These are phyloP conservation scores for Ploceus nigricollis DNA, from an alignment of 2,113 vertebrate genomes.

Conservation along the genomic window DNA sequence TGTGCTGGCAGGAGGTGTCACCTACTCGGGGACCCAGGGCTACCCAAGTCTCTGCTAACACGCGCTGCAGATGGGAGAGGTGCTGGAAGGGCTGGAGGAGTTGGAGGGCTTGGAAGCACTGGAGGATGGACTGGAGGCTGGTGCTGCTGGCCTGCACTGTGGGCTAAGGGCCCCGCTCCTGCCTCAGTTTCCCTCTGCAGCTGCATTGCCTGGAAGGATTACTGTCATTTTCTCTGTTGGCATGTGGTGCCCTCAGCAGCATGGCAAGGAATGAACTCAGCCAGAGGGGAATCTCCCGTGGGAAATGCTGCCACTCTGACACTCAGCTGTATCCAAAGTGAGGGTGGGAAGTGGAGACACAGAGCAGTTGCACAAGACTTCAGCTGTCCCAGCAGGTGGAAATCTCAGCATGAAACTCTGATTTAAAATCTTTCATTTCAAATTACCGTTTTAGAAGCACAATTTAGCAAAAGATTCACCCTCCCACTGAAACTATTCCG, in stretches of 20 bases:
- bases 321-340: background rate
- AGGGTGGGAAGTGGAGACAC: background rate
- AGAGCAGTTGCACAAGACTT: background rate
- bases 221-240: rapidly evolving
- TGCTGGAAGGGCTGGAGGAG: background rate
- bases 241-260: background rate
- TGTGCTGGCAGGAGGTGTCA: background rate
- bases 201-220: background rate
- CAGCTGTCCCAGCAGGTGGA: background rate
- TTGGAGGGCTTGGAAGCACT: rapidly evolving
- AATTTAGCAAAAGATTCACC: background rate
- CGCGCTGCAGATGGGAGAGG: background rate
- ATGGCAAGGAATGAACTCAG: background rate
- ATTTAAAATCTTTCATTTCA: background rate
- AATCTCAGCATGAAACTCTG: background rate
- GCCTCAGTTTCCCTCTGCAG: background rate
- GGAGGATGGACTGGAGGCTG: background rate
- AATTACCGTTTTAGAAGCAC: background rate
- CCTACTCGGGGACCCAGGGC: background rate
- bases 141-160: rapidly evolving
- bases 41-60: rapidly evolving
- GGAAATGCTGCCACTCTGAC: background rate
- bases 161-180: background rate
- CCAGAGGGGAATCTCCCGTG: background rate
- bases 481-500: background rate